phyloP scores from a whole-genome alignment of 2,888 invertebrate species.

The Melinaea menophilus region DNA sequence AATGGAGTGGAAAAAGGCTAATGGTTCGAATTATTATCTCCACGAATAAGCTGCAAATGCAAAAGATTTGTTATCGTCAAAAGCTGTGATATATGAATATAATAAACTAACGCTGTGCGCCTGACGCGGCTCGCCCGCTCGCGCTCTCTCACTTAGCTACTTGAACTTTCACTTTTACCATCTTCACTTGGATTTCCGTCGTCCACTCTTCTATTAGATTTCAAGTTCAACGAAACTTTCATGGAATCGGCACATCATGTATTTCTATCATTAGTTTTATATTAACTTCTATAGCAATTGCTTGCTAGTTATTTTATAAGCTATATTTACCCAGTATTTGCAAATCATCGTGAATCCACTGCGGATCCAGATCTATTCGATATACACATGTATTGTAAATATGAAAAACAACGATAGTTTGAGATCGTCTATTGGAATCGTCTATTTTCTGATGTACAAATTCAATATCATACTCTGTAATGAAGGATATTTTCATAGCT shows the following conservation, averaged over 20 bases:
- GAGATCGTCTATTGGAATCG: conserved; percentile 66
- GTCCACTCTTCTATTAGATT: conserved; percentile 47
- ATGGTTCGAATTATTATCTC: conserved; percentile 74
- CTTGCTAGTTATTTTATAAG: conserved; percentile 27
- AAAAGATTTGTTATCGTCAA: conserved; percentile 78
- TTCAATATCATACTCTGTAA: conserved; percentile 64
- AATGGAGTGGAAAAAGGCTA: conserved; percentile 41
- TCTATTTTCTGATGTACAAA: conserved; percentile 69
- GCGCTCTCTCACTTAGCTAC: conserved; percentile 60
- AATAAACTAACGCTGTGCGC: conserved; percentile 64
- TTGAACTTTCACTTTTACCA: conserved; percentile 42
- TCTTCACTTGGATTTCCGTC: conserved; percentile 39
- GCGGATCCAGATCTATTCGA: conserved; percentile 54
- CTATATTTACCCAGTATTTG: conserved; percentile 18
- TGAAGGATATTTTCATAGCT: conserved; percentile 72
- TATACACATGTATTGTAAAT: conserved; percentile 68
- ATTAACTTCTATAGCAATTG: conserved; percentile 22
- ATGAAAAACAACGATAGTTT: conserved; percentile 64
- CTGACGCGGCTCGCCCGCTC: conserved; percentile 52
- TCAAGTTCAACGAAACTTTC: conserved; percentile 41
- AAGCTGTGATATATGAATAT: conserved; percentile 77
- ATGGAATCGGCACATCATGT: conserved; percentile 72
- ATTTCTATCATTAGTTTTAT: conserved; percentile 44
- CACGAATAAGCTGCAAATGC: conserved; percentile 75
- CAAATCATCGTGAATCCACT: conserved; percentile 43